phyloP scores from a whole-genome alignment of 2,797 vertebrate genomes.

The Bovichtus variegatus region DNA sequence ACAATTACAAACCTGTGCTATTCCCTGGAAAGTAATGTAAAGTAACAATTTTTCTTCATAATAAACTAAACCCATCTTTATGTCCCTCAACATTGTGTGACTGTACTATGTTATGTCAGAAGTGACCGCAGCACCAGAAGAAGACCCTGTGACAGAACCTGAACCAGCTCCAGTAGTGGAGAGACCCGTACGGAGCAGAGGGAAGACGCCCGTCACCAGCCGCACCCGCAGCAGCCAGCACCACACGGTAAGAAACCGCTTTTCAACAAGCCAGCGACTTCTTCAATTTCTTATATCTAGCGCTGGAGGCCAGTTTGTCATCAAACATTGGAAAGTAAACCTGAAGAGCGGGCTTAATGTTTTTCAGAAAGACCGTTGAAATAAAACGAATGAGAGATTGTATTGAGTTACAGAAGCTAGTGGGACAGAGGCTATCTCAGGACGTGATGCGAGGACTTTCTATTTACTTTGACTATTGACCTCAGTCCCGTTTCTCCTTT shows the following conservation, averaged over 20 bases:
- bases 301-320: no score
- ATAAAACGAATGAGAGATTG: no score
- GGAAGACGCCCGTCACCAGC: slow-evolving; percentile 85
- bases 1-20: background rate
- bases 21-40: background rate
- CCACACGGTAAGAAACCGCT: slow-evolving; percentile 82
- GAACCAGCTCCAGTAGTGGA: slow-evolving; percentile 89
- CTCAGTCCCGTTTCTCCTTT: no score
- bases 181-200: slow-evolving; percentile 88
- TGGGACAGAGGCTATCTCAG: background rate
- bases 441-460: background rate
- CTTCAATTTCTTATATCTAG: no score
- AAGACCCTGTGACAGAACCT: slow-evolving; percentile 78
- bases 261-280: background rate
- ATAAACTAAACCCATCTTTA: background rate
- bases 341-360: no score
- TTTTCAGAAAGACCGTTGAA: no score
- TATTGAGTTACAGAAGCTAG: no score
- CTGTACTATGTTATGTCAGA: slow-evolving; percentile 46
- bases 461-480: background rate
- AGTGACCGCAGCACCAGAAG: slow-evolving; percentile 40
- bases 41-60: background rate
- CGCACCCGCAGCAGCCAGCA: slow-evolving; percentile 89
- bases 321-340: no score
- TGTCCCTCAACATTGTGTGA: background rate